Base-by-base conservation (phyloP, 2,797 vertebrate genomes). In the Micropoecilia bifurca region DNA sequence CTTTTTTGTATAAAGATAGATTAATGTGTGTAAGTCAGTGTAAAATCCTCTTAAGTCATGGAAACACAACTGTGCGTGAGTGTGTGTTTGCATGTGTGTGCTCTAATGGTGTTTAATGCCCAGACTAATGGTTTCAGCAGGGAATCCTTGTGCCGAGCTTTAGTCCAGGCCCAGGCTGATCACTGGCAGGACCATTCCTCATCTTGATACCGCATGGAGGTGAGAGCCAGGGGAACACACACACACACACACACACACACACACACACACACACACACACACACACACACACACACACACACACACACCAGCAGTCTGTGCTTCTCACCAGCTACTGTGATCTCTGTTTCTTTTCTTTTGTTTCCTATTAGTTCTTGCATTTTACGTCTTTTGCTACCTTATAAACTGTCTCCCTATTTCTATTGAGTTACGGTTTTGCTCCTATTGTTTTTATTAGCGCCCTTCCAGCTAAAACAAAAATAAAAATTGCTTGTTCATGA, bases 121-220 rank as follows among this genome's bases (percentile, higher is more conserved):
- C 94, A 96, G 96, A 97, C 97, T 99, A 98, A 98, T 98, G 97
- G 97, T 97, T 98, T 97, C 98, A 97, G 98, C 96, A 95, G 98
- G 97, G 97, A 98, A 97, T 98, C 97, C 97, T 97, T 97, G 97
- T 96, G 96, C 95, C 92, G 96, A 96, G 96, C 96, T 96, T 96
- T 96, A 97, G 97, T 97, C 96, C 97, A 97, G 96, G 97, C 96
- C 96, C 96, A 89, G 93, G 96, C 97, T 96, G 97, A 97, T 96
- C 95, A 96, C 96, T 98, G 98, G 97, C 97, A 98, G 97, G 96
- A 97, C 96, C 96, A 98, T 99, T 97, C 96, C 97, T 99, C 97
- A 98, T 98, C 97, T 96, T 97, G 96, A 92, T 93, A 91, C 89
- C 80, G 75, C 89, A 89, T 90, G 90, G 92, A 94, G 88, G 90